A percentile compares a stretch with the other conserved stretches of the same genome.
These are phyloP conservation scores for Paralichthys olivaceus DNA, from an alignment of 2,113 vertebrate species.

Conservation along the genomic window DNA sequence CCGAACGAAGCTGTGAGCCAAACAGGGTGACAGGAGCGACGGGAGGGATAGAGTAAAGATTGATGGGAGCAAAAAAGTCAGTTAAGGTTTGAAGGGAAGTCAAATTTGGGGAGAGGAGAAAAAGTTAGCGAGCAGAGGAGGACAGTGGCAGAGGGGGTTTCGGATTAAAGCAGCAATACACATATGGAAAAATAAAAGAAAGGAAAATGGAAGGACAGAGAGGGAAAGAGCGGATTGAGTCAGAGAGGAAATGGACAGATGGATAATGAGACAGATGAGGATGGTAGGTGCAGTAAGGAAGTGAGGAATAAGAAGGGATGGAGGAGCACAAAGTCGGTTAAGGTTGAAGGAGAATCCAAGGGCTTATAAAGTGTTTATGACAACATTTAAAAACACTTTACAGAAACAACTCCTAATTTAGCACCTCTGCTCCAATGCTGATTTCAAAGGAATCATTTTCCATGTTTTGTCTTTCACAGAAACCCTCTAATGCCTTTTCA, in stretches of 20 bases:
- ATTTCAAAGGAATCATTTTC: slow-evolving; percentile 4
- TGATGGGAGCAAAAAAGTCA: slow-evolving; percentile 22
- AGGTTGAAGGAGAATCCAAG: not conserved
- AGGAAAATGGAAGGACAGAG: slow-evolving; percentile 4
- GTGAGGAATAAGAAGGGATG: not conserved
- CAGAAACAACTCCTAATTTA: slow-evolving; percentile 3
- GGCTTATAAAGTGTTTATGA: slow-evolving; percentile 21
- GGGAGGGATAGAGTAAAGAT: slow-evolving; percentile 16
- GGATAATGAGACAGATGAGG: not conserved
- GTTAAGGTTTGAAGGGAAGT: slow-evolving; percentile 2
- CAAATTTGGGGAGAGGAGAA: not conserved
- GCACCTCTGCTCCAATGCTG: slow-evolving; percentile 3
- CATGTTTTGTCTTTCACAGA: slow-evolving; percentile 9
- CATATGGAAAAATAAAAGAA: slow-evolving; percentile 31
- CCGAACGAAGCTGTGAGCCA: slow-evolving; percentile 90
- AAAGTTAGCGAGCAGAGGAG: slow-evolving; percentile 21
- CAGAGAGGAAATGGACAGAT: slow-evolving; percentile 2
- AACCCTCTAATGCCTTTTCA: slow-evolving; percentile 13
- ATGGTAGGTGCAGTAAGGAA: slow-evolving; percentile 4
- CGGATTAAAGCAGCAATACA: not conserved
- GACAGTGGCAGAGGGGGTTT: not conserved
- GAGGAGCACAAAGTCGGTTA: not conserved
- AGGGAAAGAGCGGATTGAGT: slow-evolving; percentile 6
- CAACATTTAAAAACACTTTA: slow-evolving; percentile 28
- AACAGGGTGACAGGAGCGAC: slow-evolving; percentile 17